A percentile compares a stretch with the other conserved stretches of the same genome.
phyloP scores from a whole-genome alignment of 2,113 vertebrate species.

The Spea multiplicata region DNA sequence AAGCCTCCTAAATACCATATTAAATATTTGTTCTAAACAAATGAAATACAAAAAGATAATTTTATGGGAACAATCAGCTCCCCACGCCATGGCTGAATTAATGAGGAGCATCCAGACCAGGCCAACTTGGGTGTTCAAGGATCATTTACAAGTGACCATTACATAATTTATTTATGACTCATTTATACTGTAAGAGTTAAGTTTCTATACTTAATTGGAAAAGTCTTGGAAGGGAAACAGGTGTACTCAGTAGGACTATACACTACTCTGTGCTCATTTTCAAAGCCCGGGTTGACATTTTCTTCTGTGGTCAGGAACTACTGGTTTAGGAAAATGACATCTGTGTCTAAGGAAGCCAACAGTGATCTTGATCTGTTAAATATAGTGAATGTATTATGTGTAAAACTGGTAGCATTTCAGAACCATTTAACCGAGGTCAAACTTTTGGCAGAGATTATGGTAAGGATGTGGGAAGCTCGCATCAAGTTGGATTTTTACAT shows the following conservation, averaged over 20 bases:
- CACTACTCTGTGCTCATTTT: conserved; percentile 10
- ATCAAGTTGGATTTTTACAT: conserved; percentile 16
- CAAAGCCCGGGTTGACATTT: conserved; percentile 19
- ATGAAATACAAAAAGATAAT: too few relatives aligned
- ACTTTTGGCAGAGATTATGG: conserved; percentile 31
- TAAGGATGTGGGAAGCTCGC: conserved; percentile 11
- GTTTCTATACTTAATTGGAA: conserved; percentile 1
- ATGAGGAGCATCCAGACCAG: too few relatives aligned
- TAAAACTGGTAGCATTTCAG: conserved; percentile 28
- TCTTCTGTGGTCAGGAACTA: conserved; percentile 5
- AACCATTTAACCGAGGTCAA: conserved; percentile 8
- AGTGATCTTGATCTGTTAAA: conserved; percentile 23
- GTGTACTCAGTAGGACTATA: conserved; percentile 9
- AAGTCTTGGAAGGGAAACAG: not conserved
- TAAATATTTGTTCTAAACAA: too few relatives aligned
- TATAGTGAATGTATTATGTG: conserved; percentile 44
- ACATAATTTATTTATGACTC: too few relatives aligned
- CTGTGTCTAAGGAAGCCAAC: not conserved
- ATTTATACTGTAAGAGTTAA: not conserved
- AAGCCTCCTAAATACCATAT: too few relatives aligned
- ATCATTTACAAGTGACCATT: too few relatives aligned
- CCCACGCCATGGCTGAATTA: too few relatives aligned
- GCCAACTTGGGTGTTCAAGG: too few relatives aligned
- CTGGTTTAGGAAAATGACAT: conserved; percentile 2
- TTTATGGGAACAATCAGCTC: too few relatives aligned